Evolutionary conservation across 2,113 vertebrate genomes (phyloP).

Genomic region (Noturus placidus): DNA sequence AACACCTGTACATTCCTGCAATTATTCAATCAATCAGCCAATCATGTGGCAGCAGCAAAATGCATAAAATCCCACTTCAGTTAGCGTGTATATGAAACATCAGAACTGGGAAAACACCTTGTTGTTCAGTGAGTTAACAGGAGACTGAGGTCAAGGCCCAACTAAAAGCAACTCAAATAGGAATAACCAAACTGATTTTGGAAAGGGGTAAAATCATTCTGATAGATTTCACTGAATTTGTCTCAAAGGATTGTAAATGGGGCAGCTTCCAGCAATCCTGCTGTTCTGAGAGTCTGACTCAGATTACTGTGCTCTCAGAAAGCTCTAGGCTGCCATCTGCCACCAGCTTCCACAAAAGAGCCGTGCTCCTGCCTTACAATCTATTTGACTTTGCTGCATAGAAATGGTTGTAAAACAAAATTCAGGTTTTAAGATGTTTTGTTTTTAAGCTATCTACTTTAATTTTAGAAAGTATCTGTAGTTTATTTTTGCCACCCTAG

Average conservation of each 20-base stretch:
- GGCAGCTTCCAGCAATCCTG: background rate
- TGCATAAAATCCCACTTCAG: background rate
- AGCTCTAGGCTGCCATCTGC: constrained; percentile 10
- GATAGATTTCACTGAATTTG: background rate
- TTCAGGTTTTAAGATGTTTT: background rate
- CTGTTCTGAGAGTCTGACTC: background rate
- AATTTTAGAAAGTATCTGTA: background rate
- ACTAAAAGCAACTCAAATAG: background rate
- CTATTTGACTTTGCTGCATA: background rate
- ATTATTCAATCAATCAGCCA: background rate
- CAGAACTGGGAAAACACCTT: background rate
- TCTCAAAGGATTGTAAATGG: constrained; percentile 7
- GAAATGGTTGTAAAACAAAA: background rate
- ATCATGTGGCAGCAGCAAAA: background rate
- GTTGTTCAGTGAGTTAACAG: background rate
- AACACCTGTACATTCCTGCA: background rate
- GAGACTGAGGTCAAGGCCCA: background rate
- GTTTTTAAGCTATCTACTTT: background rate
- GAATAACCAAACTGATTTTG: background rate
- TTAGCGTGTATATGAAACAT: background rate
- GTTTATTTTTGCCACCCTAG: background rate
- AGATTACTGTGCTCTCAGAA: background rate
- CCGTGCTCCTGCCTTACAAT: background rate
- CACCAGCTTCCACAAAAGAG: background rate
- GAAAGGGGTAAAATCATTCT: background rate